These are phyloP conservation scores for Xerus inauris DNA, from an alignment of 2,113 vertebrate species.

Conservation along the genomic window DNA sequence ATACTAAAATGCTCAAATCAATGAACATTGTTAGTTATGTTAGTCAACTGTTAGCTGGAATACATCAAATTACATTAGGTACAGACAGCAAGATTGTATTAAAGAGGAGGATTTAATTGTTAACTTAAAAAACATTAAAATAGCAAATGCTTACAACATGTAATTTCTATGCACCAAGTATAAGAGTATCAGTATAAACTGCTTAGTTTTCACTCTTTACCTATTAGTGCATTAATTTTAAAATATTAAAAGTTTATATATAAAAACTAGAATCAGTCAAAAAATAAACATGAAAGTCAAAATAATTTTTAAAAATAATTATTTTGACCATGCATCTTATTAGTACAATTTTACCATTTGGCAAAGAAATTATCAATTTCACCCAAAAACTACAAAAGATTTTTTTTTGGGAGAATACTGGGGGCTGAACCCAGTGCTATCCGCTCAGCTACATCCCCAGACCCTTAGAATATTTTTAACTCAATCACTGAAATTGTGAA, in stretches of 20 bases:
- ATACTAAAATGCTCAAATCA: slow-evolving; percentile 8
- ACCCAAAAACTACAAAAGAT: slow-evolving; percentile 13
- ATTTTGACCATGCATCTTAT: background rate
- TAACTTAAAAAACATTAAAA: slow-evolving; percentile 40
- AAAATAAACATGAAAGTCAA: slow-evolving; percentile 46
- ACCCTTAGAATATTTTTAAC: slow-evolving; percentile 4
- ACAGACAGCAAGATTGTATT: background rate
- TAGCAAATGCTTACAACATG: slow-evolving; percentile 47
- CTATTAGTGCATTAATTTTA: background rate
- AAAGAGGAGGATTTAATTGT: slow-evolving; percentile 7
- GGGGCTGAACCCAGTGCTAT: background rate
- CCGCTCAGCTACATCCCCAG: background rate
- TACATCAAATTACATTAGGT: slow-evolving; percentile 13
- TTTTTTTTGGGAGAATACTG: background rate
- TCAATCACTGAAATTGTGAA: slow-evolving; percentile 30
- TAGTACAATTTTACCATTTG: background rate
- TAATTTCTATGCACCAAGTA: slow-evolving; percentile 2
- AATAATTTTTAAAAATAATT: slow-evolving; percentile 54
- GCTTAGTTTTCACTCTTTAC: background rate
- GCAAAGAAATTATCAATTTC: background rate
- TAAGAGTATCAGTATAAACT: slow-evolving; percentile 41
- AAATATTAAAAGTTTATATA: background rate
- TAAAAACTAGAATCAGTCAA: slow-evolving; percentile 2
- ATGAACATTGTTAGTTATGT: background rate
- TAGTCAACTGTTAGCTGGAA: background rate